phyloP scores from a whole-genome alignment of 2,888 invertebrate genomes.

The Pachliopta kotzebuea region DNA sequence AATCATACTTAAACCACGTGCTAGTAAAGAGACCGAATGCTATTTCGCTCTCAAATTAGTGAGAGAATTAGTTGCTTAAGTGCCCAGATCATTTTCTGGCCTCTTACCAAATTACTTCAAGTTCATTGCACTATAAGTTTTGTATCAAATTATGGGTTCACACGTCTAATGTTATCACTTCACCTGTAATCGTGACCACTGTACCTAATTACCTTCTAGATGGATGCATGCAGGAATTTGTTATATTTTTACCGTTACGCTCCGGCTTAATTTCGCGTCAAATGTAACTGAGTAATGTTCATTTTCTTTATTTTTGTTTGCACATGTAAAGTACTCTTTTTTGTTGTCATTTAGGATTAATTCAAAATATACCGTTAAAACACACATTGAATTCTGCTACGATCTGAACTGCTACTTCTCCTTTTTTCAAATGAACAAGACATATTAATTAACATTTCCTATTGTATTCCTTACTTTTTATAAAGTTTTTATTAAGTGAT shows the following conservation, averaged over 20 bases:
- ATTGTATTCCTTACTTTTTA: neutral
- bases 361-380: neutral
- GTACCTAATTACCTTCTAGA: conserved; percentile 59
- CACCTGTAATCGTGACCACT: conserved; percentile 67
- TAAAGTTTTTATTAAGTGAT: neutral
- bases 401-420: neutral
- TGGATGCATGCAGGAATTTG: conserved; percentile 68
- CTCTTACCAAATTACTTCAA: conserved; percentile 66
- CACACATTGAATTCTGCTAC: neutral
- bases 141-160: conserved; percentile 75
- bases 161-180: conserved; percentile 74
- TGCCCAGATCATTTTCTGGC: conserved; percentile 56
- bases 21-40: conserved; percentile 55
- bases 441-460: neutral
- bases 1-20: conserved; percentile 47
- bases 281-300: conserved; percentile 50
- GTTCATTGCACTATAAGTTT: conserved; percentile 73
- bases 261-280: conserved; percentile 50
- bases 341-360: neutral
- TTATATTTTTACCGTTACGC: conserved; percentile 63
- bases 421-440: neutral
- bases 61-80: conserved; percentile 59
- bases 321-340: neutral
- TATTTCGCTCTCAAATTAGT: conserved; percentile 58
- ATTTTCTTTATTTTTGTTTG: conserved; percentile 37